These are phyloP conservation scores for Corythucha ciliata DNA, from an alignment of 2,888 invertebrate genomes.

Conservation along the genomic window DNA sequence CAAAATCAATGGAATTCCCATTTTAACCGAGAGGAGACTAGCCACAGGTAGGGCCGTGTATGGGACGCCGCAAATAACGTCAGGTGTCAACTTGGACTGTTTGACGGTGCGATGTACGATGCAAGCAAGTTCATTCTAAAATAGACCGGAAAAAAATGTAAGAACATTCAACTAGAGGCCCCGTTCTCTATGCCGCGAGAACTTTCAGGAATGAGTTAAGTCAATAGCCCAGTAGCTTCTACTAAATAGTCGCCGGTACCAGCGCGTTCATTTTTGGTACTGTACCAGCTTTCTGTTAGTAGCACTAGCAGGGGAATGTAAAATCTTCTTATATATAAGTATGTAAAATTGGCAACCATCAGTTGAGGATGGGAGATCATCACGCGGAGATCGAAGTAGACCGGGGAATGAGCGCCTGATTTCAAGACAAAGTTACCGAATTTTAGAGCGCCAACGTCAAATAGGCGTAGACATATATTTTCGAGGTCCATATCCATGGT, in stretches of 20 bases:
- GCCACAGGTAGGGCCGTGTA: slow-evolving; percentile 95
- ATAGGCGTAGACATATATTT: slow-evolving; percentile 29
- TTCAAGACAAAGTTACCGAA: slow-evolving; percentile 91
- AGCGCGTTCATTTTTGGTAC: too few relatives aligned
- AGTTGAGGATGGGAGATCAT: slow-evolving; percentile 83
- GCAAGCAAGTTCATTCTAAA: slow-evolving; percentile 52
- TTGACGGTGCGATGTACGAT: slow-evolving; percentile 49
- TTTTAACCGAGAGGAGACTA: slow-evolving; percentile 65
- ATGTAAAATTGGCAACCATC: too few relatives aligned
- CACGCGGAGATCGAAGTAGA: slow-evolving; percentile 90
- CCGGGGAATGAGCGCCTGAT: slow-evolving; percentile 81
- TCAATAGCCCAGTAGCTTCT: too few relatives aligned
- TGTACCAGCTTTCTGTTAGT: too few relatives aligned
- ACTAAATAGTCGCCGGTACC: too few relatives aligned
- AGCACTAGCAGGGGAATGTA: too few relatives aligned
- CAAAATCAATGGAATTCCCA: slow-evolving; percentile 76
- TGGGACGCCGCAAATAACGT: slow-evolving; percentile 87
- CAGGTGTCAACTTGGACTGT: slow-evolving; percentile 45
- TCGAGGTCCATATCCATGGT: slow-evolving; percentile 39
- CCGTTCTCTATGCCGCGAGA: too few relatives aligned
- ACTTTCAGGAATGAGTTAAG: too few relatives aligned
- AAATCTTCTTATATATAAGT: too few relatives aligned
- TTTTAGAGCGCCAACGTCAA: slow-evolving; percentile 57
- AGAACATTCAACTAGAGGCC: too few relatives aligned
- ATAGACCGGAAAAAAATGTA: too few relatives aligned